Conservation (phyloP, 37 sponge, comb jelly and placozoan genomes). For the Halichondria panicea region DNA sequence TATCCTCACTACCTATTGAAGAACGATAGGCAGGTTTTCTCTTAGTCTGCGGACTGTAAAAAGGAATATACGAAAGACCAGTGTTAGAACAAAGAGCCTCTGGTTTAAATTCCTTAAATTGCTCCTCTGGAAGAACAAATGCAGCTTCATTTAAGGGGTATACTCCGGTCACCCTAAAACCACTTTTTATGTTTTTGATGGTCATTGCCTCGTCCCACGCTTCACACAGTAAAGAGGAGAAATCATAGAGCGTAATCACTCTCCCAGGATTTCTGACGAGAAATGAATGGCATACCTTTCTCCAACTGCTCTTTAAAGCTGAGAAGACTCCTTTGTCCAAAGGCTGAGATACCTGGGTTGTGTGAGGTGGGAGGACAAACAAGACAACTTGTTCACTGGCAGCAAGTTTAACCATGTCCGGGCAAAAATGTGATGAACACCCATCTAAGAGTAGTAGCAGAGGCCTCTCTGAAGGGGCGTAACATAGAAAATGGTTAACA, state of each 20-base stretch:
- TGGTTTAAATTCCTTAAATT: conserved; percentile 43
- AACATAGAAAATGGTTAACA: conserved; percentile 9
- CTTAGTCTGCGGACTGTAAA: too few species aligned
- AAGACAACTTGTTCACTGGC: conserved; percentile 8
- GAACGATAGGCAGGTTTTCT: too few species aligned
- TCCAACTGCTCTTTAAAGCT: conserved; percentile 18
- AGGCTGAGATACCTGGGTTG: conserved; percentile 38
- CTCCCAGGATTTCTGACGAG: conserved; percentile 10
- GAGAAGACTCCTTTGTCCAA: conserved; percentile 23
- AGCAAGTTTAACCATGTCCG: conserved; percentile 20
- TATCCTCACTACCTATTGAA: too few species aligned
- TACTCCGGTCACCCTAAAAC: conserved; percentile 26
- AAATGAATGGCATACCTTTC: conserved; percentile 11
- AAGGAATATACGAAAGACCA: too few species aligned
- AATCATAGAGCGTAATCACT: conserved; percentile 13
- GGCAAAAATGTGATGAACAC: conserved; percentile 24
- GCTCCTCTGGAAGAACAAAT: too few species aligned
- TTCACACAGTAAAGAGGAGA: conserved; percentile 16
- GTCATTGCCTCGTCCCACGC: conserved; percentile 38
- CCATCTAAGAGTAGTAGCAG: conserved; percentile 40
- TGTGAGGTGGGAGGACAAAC: conserved; percentile 27
- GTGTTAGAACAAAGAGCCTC: background rate
- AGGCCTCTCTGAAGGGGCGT: conserved; percentile 14
- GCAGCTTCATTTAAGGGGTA: too few species aligned
- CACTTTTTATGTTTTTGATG: conserved; percentile 12